phyloP scores from a whole-genome alignment of 2,113 vertebrate species.

The Cololabis saira region DNA sequence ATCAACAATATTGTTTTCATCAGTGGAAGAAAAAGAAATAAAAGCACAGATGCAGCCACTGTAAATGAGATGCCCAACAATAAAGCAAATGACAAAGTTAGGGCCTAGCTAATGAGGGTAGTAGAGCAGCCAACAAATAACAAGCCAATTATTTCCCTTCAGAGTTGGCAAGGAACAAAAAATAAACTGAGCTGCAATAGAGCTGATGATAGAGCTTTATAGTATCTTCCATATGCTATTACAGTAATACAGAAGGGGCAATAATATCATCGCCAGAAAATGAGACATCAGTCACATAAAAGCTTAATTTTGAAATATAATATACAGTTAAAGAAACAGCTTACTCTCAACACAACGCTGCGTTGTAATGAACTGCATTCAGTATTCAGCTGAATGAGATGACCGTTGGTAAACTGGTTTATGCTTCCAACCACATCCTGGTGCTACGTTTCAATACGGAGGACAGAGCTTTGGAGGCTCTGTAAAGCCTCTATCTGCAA shows the following conservation, averaged over 20 bases:
- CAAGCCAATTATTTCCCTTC: neutral
- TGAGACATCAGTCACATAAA: neutral
- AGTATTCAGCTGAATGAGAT: neutral
- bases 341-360: neutral
- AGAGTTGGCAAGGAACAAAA: neutral
- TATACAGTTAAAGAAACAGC: neutral
- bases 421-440: neutral
- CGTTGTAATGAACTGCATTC: neutral
- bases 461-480: neutral
- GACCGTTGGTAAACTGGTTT: neutral
- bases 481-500: neutral
- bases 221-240: too few relatives aligned
- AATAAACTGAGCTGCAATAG: too few relatives aligned
- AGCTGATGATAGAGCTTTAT: neutral
- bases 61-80: too few relatives aligned
- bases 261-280: too few relatives aligned
- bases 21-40: too few relatives aligned
- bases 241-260: too few relatives aligned
- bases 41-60: too few relatives aligned
- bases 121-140: neutral
- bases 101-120: too few relatives aligned
- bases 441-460: neutral
- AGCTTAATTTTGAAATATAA: neutral
- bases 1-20: too few relatives aligned
- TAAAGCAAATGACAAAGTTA: too few relatives aligned